Evolutionary conservation across 2,888 invertebrate species (phyloP).

Genomic region (Trichogramma dendrolimi): DNA sequence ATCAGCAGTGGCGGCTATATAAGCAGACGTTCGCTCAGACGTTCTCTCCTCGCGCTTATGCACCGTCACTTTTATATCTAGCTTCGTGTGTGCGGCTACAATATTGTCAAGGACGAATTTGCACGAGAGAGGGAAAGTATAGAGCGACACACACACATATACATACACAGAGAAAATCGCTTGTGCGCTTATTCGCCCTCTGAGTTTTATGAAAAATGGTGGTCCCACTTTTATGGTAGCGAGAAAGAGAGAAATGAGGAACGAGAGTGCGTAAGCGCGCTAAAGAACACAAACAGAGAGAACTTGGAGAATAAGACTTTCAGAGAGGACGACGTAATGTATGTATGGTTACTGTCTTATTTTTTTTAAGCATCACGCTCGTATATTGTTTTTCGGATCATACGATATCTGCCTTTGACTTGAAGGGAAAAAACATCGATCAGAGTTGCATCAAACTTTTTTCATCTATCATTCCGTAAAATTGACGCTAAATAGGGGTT

Average conservation of each 20-base stretch:
- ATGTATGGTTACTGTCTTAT: constrained; percentile 3
- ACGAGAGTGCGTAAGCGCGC: neutral
- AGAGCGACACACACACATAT: too few species aligned
- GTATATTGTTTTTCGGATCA: too few species aligned
- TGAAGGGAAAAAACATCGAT: too few species aligned
- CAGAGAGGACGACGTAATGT: neutral
- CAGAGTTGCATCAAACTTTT: too few species aligned
- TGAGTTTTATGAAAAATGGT: neutral
- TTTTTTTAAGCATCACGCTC: neutral
- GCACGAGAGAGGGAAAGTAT: constrained; percentile 24
- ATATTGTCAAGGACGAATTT: constrained; percentile 52
- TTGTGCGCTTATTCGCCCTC: neutral
- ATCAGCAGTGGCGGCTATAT: constrained; percentile 38
- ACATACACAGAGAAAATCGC: neutral
- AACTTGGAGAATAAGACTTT: neutral
- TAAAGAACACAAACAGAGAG: neutral
- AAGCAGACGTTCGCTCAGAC: constrained; percentile 18
- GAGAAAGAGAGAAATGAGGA: constrained; percentile 8
- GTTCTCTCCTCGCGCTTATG: constrained; percentile 20
- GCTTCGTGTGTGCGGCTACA: constrained; percentile 46
- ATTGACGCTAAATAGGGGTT: too few species aligned
- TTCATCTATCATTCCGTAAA: too few species aligned
- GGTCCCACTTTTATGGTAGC: neutral
- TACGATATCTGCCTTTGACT: too few species aligned
- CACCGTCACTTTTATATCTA: constrained; percentile 4